Evolutionary conservation across 2,797 vertebrate genomes (phyloP).

Genomic region (Acanthurus tractus): DNA sequence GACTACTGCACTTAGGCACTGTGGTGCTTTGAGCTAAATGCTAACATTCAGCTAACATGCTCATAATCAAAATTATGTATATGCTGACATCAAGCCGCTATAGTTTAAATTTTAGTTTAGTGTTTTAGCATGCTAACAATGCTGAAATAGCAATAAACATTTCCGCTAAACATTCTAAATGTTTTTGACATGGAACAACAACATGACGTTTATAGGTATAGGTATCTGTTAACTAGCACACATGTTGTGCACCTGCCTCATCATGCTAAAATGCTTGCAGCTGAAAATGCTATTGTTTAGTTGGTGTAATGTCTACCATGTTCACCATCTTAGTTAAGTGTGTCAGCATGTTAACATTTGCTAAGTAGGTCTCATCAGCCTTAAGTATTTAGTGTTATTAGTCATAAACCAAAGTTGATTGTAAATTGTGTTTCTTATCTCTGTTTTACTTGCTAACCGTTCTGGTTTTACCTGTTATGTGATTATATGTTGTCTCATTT

Average conservation of each 20-base stretch:
- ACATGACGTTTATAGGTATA: not conserved
- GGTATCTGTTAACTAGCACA: too few relatives aligned
- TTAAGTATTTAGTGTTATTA: not conserved
- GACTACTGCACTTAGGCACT: too few relatives aligned
- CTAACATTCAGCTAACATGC: not conserved
- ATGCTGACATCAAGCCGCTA: not conserved
- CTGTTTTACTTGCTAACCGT: not conserved
- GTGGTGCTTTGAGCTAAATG: not conserved
- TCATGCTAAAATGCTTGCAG: not conserved
- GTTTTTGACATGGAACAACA: not conserved
- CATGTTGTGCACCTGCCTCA: not conserved
- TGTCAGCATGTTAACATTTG: not conserved
- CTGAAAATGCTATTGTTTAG: not conserved
- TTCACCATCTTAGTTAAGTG: too few relatives aligned
- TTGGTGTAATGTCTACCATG: not conserved
- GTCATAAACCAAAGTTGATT: not conserved
- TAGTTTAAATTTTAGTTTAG: not conserved
- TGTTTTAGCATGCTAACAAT: not conserved
- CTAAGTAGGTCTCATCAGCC: too few relatives aligned
- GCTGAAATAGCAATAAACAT: not conserved
- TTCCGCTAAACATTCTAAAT: not conserved
- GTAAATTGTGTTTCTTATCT: not conserved
- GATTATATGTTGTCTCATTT: not conserved
- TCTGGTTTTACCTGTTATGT: not conserved
- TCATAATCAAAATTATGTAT: not conserved